phyloP scores from a whole-genome alignment of 2,797 vertebrate species.

The Pangasius macronema region DNA sequence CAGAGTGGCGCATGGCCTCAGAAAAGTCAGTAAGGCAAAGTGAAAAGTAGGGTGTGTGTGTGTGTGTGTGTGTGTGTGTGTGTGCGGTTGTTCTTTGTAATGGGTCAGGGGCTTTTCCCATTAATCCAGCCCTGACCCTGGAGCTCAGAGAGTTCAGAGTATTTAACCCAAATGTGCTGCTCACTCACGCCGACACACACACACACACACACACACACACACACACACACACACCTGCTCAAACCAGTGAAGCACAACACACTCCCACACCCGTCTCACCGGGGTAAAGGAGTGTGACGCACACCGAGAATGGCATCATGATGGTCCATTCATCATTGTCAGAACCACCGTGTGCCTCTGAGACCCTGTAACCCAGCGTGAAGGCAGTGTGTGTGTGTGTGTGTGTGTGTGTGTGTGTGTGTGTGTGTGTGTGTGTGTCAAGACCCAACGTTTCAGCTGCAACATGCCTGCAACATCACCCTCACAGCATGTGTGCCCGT shows the following conservation, averaged over 20 bases:
- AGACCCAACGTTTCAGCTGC: slow-evolving; percentile 24
- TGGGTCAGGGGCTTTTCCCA: slow-evolving; percentile 63
- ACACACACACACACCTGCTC: slow-evolving; percentile 45
- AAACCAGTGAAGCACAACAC: slow-evolving; percentile 48
- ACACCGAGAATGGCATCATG: slow-evolving; percentile 64
- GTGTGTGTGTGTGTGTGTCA: slow-evolving; percentile 7
- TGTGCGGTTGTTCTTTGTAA: slow-evolving; percentile 48
- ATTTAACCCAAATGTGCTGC: slow-evolving; percentile 71
- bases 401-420: slow-evolving; percentile 5
- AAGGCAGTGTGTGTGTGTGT: neutral
- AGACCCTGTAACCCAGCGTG: slow-evolving; percentile 57
- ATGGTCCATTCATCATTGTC: slow-evolving; percentile 81
- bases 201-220: slow-evolving; percentile 23
- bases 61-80: neutral
- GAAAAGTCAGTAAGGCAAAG: slow-evolving; percentile 9
- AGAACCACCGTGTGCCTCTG: slow-evolving; percentile 55
- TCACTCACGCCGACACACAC: slow-evolving; percentile 26
- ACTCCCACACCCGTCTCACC: slow-evolving; percentile 57
- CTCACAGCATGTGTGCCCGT: neutral
- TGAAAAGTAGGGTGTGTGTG: neutral
- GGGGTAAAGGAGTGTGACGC: slow-evolving; percentile 65
- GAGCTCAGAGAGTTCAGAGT: slow-evolving; percentile 62
- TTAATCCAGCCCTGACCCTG: slow-evolving; percentile 64
- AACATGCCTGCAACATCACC: neutral
- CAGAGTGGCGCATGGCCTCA: neutral